Percentiles rank a stretch among this genome's conserved stretches.
These are phyloP conservation scores for Temnothorax ravouxi DNA, from an alignment of 2,888 invertebrate species.

Conservation along the genomic window DNA sequence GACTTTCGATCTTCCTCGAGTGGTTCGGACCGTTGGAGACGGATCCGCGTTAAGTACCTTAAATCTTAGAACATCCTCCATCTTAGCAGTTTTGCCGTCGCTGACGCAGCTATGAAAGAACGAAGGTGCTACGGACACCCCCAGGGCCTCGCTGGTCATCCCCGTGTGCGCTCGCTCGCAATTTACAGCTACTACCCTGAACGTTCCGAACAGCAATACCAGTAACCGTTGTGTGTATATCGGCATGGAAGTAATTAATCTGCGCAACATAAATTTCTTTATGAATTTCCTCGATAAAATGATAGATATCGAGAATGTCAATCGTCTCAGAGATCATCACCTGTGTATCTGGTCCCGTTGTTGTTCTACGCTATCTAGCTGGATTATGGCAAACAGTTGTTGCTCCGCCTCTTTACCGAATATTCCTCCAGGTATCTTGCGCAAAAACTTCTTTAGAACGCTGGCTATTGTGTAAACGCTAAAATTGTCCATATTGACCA, in stretches of 20 bases:
- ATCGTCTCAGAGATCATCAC: conserved; percentile 86
- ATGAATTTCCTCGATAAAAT: background rate
- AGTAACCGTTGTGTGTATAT: conserved; percentile 96
- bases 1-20: background rate
- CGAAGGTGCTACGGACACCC: conserved; percentile 98
- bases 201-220: conserved; percentile 98
- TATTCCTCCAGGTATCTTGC: conserved; percentile 98
- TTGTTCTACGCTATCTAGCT: conserved; percentile 92
- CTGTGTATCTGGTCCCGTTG: conserved; percentile 97
- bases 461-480: conserved; percentile 99
- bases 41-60: conserved; percentile 89
- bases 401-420: conserved; percentile 97
- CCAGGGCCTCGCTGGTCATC: conserved; percentile 98
- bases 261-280: conserved; percentile 84
- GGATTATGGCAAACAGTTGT: conserved; percentile 95
- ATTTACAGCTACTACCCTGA: conserved; percentile 97
- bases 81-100: conserved; percentile 97
- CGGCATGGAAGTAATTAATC: conserved; percentile 95
- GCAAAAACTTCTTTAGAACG: conserved; percentile 98
- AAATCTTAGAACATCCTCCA: conserved; percentile 98
- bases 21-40: background rate
- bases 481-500: conserved; percentile 97
- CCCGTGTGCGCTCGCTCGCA: conserved; percentile 96
- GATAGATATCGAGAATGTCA: background rate
- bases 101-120: conserved; percentile 98